These are phyloP conservation scores for Crotalus viridis DNA, from an alignment of 2,113 vertebrate species.

Conservation along the genomic window DNA sequence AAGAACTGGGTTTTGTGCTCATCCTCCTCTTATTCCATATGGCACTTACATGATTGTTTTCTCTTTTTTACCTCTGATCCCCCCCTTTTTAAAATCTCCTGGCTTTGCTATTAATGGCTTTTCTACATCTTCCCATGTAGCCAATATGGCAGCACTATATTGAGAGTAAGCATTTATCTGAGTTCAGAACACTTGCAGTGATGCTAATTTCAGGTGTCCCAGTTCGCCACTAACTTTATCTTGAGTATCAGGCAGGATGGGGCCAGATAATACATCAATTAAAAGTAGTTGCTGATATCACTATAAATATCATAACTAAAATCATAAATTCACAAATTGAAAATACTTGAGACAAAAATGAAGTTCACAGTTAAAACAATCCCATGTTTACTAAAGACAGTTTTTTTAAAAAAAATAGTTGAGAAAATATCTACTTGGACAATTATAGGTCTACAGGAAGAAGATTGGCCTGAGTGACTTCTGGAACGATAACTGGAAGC, in stretches of 20 bases:
- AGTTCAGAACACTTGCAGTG: neutral
- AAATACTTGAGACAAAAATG: neutral
- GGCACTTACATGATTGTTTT: neutral
- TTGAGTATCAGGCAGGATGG: neutral
- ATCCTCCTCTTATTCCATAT: neutral
- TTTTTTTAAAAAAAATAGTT: neutral
- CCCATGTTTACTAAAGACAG: neutral
- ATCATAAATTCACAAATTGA: neutral
- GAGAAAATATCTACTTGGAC: neutral
- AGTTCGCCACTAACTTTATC: neutral
- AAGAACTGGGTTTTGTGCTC: neutral
- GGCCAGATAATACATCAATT: neutral
- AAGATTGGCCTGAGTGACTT: neutral
- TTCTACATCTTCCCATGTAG: neutral
- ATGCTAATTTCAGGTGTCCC: neutral
- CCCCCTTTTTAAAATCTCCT: neutral
- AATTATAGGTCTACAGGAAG: neutral
- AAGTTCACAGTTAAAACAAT: neutral
- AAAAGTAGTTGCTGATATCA: neutral
- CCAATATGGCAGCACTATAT: neutral
- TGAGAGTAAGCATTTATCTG: neutral
- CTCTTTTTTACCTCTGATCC: neutral
- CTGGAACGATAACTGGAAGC: neutral
- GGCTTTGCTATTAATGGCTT: neutral
- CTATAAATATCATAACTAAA: neutral